phyloP scores from a whole-genome alignment of 2,113 vertebrate genomes.

The Ctenodactylus gundi region DNA sequence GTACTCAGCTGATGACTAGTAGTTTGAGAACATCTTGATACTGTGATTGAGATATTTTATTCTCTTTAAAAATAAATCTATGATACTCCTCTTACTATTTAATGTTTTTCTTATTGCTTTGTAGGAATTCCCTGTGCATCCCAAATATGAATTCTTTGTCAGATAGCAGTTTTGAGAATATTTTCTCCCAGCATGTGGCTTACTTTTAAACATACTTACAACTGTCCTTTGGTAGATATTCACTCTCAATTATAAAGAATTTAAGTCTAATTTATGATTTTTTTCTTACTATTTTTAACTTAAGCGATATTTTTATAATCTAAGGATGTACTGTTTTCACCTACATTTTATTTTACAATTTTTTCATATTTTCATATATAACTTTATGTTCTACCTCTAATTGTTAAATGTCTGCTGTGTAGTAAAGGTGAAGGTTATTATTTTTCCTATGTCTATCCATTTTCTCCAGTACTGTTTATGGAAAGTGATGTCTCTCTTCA shows the following conservation, averaged over 20 bases:
- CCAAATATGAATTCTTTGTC: neutral
- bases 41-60: neutral
- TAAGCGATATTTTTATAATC: neutral
- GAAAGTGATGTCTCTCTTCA: too few species aligned
- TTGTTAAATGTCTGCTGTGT: neutral
- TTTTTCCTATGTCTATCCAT: too few species aligned
- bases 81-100: neutral
- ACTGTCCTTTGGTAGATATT: neutral
- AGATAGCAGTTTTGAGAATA: neutral
- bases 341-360: neutral
- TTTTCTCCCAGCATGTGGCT: neutral
- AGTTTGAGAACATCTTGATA: neutral
- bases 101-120: neutral
- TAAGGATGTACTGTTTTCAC: neutral
- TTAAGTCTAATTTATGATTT: neutral
- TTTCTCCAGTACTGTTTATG: too few species aligned
- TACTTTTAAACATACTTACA: too few species aligned
- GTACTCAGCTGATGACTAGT: neutral
- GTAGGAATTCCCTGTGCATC: neutral
- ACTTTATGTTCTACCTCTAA: neutral
- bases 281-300: neutral
- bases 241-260: neutral
- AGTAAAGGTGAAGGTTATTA: neutral
- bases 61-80: neutral
- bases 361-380: too few species aligned